phyloP scores from a whole-genome alignment of 2,797 vertebrate species.

The Antennarius maculatus region DNA sequence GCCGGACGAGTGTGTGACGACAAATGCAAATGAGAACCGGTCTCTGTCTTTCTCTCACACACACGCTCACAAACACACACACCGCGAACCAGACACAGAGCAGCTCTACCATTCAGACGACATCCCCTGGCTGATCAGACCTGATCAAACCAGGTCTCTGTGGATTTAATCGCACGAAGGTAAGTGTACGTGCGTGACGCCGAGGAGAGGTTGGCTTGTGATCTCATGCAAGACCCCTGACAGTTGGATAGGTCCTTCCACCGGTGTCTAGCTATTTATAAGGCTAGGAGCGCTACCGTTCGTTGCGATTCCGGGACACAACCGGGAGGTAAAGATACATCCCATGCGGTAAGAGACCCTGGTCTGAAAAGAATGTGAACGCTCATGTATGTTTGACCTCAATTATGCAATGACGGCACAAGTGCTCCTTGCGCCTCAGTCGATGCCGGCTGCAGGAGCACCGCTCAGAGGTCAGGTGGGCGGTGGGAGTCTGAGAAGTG shows the following conservation, averaged over 20 bases:
- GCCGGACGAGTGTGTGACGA: slow-evolving; percentile 67
- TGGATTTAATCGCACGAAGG: slow-evolving; percentile 48
- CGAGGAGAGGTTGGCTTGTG: slow-evolving; percentile 48
- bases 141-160: slow-evolving; percentile 44
- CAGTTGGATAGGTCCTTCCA: slow-evolving; percentile 77
- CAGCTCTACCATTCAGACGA: slow-evolving; percentile 1
- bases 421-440: slow-evolving; percentile 47
- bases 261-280: slow-evolving; percentile 79
- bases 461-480: slow-evolving; percentile 30
- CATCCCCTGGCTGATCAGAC: slow-evolving; percentile 37
- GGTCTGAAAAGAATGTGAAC: slow-evolving; percentile 30
- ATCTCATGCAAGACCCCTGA: slow-evolving; percentile 62
- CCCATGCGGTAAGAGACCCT: slow-evolving; percentile 75
- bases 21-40: slow-evolving; percentile 48
- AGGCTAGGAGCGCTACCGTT: slow-evolving; percentile 52
- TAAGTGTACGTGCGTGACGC: slow-evolving; percentile 43
- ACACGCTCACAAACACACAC: neutral
- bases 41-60: slow-evolving; percentile 14
- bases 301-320: slow-evolving; percentile 62
- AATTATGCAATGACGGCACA: slow-evolving; percentile 67
- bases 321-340: slow-evolving; percentile 54
- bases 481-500: slow-evolving; percentile 19
- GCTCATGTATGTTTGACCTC: slow-evolving; percentile 67
- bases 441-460: slow-evolving; percentile 31
- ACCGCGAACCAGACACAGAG: slow-evolving; percentile 11